Conservation (phyloP, 2,888 invertebrate genomes). For the Stramonita haemastoma region DNA sequence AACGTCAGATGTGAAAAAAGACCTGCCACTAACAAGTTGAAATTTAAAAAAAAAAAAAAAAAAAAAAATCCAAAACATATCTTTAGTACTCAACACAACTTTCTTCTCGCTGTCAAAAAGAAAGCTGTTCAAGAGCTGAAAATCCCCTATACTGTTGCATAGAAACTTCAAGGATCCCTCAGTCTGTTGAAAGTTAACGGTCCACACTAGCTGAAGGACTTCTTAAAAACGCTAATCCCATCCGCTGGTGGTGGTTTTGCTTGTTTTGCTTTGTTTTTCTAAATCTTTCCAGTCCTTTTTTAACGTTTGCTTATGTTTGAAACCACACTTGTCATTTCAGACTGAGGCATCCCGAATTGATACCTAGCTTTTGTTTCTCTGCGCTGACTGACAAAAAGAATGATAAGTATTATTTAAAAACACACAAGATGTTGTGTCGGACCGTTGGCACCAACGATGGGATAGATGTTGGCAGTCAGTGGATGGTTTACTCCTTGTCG, state of each 20-base stretch:
- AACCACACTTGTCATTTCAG: neutral
- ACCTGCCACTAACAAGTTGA: neutral
- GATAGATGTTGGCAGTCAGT: constrained; percentile 5
- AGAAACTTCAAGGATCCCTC: constrained; percentile 21
- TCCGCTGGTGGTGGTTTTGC: neutral
- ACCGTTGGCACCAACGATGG: constrained; percentile 2
- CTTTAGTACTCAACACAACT: neutral
- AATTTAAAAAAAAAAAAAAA: neutral
- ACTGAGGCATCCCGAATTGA: constrained; percentile 1
- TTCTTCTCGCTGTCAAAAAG: neutral
- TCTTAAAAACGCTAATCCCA: neutral
- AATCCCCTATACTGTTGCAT: constrained; percentile 19
- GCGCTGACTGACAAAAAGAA: constrained; percentile 10
- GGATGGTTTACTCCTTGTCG: constrained; percentile 31
- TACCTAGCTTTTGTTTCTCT: constrained; percentile 26
- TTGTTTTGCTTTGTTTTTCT: neutral
- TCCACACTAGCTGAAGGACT: neutral
- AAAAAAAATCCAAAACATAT: neutral
- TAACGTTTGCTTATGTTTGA: neutral
- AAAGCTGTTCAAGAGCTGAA: neutral
- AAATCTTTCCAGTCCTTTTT: neutral
- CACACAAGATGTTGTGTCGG: constrained; percentile 21
- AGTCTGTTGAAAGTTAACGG: neutral
- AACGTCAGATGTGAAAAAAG: neutral
- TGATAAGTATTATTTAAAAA: constrained; percentile 13